A percentile compares a stretch with the other conserved stretches of the same genome.
phyloP scores from a whole-genome alignment of 2,113 vertebrate species.

The Parotia lawesii region DNA sequence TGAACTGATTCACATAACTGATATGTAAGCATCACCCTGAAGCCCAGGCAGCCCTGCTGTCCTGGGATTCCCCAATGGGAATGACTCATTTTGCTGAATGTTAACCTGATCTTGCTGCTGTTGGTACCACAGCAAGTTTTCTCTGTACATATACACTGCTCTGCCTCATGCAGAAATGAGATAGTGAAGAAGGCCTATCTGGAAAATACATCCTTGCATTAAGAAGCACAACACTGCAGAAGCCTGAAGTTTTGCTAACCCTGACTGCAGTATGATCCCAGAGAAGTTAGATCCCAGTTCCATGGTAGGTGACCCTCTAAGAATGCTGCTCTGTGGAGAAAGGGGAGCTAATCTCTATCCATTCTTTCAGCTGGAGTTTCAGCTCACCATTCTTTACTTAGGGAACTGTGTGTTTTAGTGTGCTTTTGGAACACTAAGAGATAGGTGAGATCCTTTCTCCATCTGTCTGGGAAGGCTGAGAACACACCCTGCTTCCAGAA shows the following conservation, averaged over 20 bases:
- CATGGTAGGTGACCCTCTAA: background rate
- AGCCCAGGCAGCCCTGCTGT: background rate
- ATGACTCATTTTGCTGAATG: background rate
- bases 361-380: background rate
- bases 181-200: background rate
- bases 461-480: background rate
- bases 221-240: background rate
- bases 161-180: background rate
- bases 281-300: background rate
- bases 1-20: background rate
- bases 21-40: background rate
- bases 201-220: background rate
- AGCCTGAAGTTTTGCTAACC: background rate
- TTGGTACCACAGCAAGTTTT: background rate
- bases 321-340: background rate
- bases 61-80: background rate
- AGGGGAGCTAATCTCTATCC: background rate
- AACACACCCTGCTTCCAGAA: background rate
- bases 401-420: background rate
- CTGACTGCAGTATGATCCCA: accelerated
- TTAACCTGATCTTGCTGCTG: background rate
- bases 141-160: background rate
- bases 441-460: background rate
- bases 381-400: background rate
- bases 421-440: background rate